These are phyloP conservation scores for Drosophila kepulauana DNA, from an alignment of 1,140 invertebrate genomes.

Conservation along the genomic window DNA sequence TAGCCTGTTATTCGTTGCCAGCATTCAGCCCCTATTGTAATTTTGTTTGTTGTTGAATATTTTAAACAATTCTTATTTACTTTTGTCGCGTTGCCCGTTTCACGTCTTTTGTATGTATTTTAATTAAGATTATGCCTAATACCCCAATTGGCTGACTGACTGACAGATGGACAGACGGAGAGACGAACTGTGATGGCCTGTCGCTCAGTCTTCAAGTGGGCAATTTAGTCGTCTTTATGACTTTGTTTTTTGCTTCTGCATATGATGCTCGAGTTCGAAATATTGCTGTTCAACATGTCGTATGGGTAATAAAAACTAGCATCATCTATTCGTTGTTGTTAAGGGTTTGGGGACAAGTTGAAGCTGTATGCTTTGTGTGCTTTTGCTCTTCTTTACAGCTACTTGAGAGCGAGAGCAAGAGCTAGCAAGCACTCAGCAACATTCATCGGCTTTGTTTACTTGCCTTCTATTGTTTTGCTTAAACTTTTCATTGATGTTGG, in stretches of 20 bases:
- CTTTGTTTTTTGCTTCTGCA: constrained; percentile 21
- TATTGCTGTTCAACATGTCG: constrained; percentile 70
- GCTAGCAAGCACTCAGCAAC: constrained; percentile 62
- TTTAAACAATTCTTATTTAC: constrained; percentile 66
- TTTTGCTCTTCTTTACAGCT: constrained; percentile 43
- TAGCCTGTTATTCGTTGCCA: constrained; percentile 4
- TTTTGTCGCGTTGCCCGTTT: constrained; percentile 36
- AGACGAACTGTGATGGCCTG: neutral
- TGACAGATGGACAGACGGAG: neutral
- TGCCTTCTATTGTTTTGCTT: constrained; percentile 76
- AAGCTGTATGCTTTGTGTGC: neutral
- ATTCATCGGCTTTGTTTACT: constrained; percentile 81
- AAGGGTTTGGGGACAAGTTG: neutral
- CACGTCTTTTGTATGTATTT: constrained; percentile 44
- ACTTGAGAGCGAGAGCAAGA: constrained; percentile 59
- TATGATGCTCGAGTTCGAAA: constrained; percentile 38
- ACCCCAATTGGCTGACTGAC: constrained; percentile 33
- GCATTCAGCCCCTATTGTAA: constrained; percentile 3
- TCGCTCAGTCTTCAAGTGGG: constrained; percentile 3
- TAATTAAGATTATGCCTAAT: constrained; percentile 57
- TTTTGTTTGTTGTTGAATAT: constrained; percentile 56
- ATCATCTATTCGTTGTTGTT: constrained; percentile 2
- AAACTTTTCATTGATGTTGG: constrained; percentile 83
- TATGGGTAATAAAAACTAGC: constrained; percentile 66
- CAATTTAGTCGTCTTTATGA: constrained; percentile 18